phyloP scores from a whole-genome alignment of 2,888 invertebrate genomes.

The Apeira syringaria region DNA sequence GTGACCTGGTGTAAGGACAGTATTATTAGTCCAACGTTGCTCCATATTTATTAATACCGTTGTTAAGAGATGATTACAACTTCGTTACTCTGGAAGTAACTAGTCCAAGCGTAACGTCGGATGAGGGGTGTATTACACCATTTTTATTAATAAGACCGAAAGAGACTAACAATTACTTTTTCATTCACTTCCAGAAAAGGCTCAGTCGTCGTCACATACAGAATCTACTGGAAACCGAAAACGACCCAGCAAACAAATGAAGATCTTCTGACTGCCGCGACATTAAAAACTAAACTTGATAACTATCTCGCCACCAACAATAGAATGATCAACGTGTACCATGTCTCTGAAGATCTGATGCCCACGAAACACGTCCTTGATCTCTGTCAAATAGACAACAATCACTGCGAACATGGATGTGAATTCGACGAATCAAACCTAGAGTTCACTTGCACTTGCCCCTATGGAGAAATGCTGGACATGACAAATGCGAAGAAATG shows the following conservation, averaged over 20 bases:
- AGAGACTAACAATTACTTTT: background rate
- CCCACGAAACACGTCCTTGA: conserved; percentile 79
- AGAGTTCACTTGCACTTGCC: conserved; percentile 87
- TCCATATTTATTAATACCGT: too few species aligned
- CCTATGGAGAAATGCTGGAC: conserved; percentile 71
- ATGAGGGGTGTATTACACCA: too few species aligned
- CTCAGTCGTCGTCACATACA: conserved; percentile 86
- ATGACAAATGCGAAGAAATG: conserved; percentile 70
- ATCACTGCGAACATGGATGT: conserved; percentile 87
- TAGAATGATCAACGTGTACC: conserved; percentile 80
- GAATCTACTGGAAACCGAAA: conserved; percentile 86
- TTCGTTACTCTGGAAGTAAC: too few species aligned
- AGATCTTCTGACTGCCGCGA: conserved; percentile 75
- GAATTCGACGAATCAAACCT: conserved; percentile 85
- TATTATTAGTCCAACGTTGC: too few species aligned
- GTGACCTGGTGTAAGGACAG: too few species aligned
- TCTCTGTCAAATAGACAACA: conserved; percentile 86
- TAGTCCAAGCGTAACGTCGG: too few species aligned
- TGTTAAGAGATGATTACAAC: too few species aligned
- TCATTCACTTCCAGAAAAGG: conserved; percentile 80
- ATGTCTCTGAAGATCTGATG: conserved; percentile 73
- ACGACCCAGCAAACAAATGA: conserved; percentile 62
- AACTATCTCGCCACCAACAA: conserved; percentile 73
- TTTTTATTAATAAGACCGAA: too few species aligned
- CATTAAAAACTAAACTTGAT: conserved; percentile 72